Evolutionary conservation across 2,888 invertebrate genomes (phyloP).

Genomic region (Cepaea hortensis): DNA sequence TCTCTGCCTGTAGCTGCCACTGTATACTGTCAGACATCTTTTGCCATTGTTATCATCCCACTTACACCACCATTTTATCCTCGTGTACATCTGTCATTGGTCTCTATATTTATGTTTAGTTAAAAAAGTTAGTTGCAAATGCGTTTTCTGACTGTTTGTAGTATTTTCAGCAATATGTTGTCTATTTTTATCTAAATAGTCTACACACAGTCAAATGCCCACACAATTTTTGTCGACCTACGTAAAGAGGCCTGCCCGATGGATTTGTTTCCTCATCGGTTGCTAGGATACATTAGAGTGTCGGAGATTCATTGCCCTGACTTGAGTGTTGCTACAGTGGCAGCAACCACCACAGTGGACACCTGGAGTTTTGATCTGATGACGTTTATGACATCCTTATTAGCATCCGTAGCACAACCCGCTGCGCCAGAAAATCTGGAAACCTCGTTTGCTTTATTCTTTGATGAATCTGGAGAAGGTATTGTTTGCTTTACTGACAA

Average conservation of each 20-base stretch:
- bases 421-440: neutral
- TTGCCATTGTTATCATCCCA: too few species aligned
- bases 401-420: neutral
- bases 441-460: conserved; percentile 46
- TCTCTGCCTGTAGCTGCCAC: too few species aligned
- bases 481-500: neutral
- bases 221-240: conserved; percentile 43
- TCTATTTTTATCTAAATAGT: neutral
- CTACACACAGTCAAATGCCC: conserved; percentile 8
- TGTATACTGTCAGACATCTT: too few species aligned
- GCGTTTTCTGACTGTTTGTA: too few species aligned
- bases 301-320: conserved; percentile 32
- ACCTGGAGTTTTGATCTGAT: conserved; percentile 44
- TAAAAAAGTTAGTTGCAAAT: too few species aligned
- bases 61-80: too few species aligned
- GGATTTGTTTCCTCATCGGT: conserved; percentile 36
- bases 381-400: conserved; percentile 41
- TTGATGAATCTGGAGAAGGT: conserved; percentile 51
- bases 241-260: conserved; percentile 47
- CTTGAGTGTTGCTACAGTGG: conserved; percentile 12
- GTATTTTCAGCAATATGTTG: too few species aligned
- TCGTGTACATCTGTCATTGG: too few species aligned
- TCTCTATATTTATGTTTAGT: too few species aligned
- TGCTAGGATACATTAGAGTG: conserved; percentile 47
- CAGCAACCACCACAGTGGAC: conserved; percentile 29